Evolutionary conservation across 2,797 vertebrate genomes (phyloP), one percentile per base, ranked within the genome.

Genomic region (Zenarchopterus dispar): DNA sequence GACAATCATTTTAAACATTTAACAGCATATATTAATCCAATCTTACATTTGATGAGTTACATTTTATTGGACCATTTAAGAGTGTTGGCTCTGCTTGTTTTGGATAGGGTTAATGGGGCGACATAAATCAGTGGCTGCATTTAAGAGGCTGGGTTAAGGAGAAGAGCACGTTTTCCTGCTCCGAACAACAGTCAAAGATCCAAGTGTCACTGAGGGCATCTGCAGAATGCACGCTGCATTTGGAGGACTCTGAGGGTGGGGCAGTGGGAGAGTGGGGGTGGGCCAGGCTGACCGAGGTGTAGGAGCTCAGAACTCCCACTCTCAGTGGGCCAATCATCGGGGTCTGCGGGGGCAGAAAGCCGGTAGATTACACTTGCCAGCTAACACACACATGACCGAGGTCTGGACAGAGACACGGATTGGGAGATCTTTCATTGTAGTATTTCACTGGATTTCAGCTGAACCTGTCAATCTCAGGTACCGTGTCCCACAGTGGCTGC

Each of bases 341-440:
- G 57, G 63, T 15, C 57, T 44, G 72, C 2, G 69, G 71, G 84
- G 84, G 80, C 70, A 77, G 76, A 53, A 73, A 86, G 84, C 78
- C 75, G 78, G 84, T 66, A 67, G 68, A 68, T 70, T 54, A 47
- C 74, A 60, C 62, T 73, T 51, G 51, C 63, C 77, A 44, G 55
- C 54, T 10, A 42, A 69, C 21, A 36, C 26, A 64, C 58, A 72
- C 79, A 71, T n/a, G 55, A 57, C 39, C 51, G 47, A 13, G 36
- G 56, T 43, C 52, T 11, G 8, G 48, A 49, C 42, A 6, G 67
- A 61, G 49, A 21, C 26, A n/a, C 67, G 28, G 48, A 33, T 21
- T 7, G 24, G 8, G 45, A 23, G 48, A 22, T 0, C 42, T n/a
- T 23, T 28, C 5, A 7, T 46, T 55, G 23, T 49, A 22, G 41